Percentiles rank a stretch among this genome's conserved stretches.
phyloP scores from a whole-genome alignment of 2,113 vertebrate species.

The Laticauda colubrina region DNA sequence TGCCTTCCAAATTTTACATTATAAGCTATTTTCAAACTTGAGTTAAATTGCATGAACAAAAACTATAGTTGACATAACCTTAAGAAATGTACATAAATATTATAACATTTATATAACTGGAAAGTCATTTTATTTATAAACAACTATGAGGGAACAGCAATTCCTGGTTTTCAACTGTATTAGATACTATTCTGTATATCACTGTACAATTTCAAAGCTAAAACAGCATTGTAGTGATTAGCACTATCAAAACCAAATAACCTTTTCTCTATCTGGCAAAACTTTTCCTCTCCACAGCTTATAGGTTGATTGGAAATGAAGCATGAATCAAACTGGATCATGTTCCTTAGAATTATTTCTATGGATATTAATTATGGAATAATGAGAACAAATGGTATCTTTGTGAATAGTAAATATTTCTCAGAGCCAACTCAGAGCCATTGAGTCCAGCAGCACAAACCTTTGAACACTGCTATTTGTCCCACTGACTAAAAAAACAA shows the following conservation, averaged over 20 bases:
- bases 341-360: background rate
- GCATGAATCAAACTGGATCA: background rate
- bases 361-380: background rate
- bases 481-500: background rate
- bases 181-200: background rate
- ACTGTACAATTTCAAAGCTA: background rate
- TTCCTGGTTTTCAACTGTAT: background rate
- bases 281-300: background rate
- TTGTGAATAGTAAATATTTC: background rate
- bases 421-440: background rate
- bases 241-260: background rate
- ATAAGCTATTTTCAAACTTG: background rate
- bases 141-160: background rate
- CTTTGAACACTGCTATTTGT: background rate
- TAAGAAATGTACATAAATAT: background rate
- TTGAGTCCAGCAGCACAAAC: background rate
- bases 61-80: background rate
- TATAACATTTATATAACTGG: background rate
- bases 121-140: background rate
- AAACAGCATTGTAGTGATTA: background rate
- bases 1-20: background rate
- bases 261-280: background rate
- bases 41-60: background rate
- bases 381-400: background rate
- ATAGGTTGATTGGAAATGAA: background rate